A percentile compares a stretch with the other conserved stretches of the same genome.
Conservation (phyloP, 2,113 vertebrate genomes). For the Tauraco erythrolophus region DNA sequence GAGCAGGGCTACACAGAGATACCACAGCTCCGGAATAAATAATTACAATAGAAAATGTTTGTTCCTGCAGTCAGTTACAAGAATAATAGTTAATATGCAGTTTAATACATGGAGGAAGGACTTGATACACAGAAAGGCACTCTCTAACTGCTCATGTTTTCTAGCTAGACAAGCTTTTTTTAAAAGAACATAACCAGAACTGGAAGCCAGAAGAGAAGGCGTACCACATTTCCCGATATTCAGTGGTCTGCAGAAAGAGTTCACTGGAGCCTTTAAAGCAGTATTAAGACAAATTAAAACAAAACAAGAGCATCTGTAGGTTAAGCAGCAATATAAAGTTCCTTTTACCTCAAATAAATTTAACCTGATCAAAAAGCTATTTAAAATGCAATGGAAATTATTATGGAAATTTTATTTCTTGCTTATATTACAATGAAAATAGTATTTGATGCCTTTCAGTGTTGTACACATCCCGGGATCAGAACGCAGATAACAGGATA, state of each 20-base stretch:
- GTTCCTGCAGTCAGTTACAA: not conserved
- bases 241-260: not conserved
- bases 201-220: not conserved
- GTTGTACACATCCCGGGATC: not conserved
- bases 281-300: not conserved
- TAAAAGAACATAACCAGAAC: not conserved
- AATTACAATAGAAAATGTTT: not conserved
- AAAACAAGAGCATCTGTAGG: not conserved
- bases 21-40: not conserved
- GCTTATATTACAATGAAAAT: not conserved
- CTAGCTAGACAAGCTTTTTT: not conserved
- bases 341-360: not conserved
- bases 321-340: not conserved
- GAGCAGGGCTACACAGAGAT: not conserved
- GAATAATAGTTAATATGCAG: not conserved
- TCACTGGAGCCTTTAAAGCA: not conserved
- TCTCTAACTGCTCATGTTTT: not conserved
- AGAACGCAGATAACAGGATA: not conserved
- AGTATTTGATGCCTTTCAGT: not conserved
- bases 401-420: not conserved
- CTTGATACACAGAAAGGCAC: not conserved
- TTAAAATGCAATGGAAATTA: not conserved
- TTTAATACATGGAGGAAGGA: not conserved
- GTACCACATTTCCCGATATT: not conserved
- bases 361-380: not conserved